phyloP scores from a whole-genome alignment of 2,797 vertebrate genomes.

The Acipenser transmontanus region DNA sequence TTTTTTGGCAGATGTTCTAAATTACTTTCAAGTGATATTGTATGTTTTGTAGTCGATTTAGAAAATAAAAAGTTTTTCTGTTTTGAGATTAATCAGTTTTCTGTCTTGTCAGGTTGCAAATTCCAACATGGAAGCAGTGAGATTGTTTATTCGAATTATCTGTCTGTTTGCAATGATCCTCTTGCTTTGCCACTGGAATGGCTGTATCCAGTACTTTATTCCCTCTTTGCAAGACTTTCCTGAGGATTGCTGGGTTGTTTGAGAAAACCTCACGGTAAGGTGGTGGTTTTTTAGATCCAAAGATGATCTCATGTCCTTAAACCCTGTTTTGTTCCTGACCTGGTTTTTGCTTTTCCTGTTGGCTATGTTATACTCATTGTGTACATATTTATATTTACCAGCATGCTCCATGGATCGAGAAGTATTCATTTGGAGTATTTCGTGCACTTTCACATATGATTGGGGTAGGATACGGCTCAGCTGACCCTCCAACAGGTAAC shows the following conservation, averaged over 20 bases:
- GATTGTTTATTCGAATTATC: slow-evolving; percentile 58
- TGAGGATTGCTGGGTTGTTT: slow-evolving; percentile 62
- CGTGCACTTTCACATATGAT: slow-evolving; percentile 70
- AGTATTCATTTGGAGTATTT: slow-evolving; percentile 68
- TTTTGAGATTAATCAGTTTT: slow-evolving; percentile 7
- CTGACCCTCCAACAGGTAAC: slow-evolving; percentile 63
- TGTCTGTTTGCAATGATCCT: slow-evolving; percentile 71
- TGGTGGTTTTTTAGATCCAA: no score
- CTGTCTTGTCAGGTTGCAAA: slow-evolving; percentile 56
- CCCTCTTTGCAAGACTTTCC: slow-evolving; percentile 70
- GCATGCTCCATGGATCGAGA: slow-evolving; percentile 62
- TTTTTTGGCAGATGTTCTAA: no score
- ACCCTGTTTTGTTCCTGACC: no score
- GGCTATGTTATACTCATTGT: no score
- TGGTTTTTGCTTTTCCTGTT: no score
- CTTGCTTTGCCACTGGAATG: slow-evolving; percentile 72
- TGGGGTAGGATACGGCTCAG: slow-evolving; percentile 65
- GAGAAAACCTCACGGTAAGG: slow-evolving; percentile 64
- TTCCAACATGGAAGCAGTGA: slow-evolving; percentile 62
- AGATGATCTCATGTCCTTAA: no score
- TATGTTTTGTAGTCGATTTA: no score
- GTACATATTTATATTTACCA: slow-evolving; percentile 28
- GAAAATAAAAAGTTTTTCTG: no score
- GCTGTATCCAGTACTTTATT: slow-evolving; percentile 71
- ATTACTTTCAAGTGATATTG: no score